Base-by-base conservation (phyloP, 2,888 invertebrate species). In the Eurytoma californica region DNA sequence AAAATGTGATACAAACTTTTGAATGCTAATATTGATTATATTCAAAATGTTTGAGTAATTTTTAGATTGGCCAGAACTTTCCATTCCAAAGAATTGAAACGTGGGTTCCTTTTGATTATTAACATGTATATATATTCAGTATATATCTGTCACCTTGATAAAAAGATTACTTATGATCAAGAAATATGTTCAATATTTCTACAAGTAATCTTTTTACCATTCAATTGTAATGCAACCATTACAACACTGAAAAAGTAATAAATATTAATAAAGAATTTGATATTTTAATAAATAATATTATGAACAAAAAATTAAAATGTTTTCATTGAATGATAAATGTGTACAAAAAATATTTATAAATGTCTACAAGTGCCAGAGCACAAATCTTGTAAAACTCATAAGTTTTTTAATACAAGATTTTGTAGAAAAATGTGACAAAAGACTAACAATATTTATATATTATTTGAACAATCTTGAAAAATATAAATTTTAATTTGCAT, bases 41-140 rank as follows among this genome's bases (percentile, higher is more conserved):
- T 67, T 24, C 20, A 14, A 57, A 55, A 47, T 39, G 14, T 65
- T 55, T 70, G 13, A 66, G 30, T 58, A 12, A 61, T 53, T 57
- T 55, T 53, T 66, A 12, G 16, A 70, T 77, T 72, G 51, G 65
- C 39, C 16, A 57, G 61, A 51, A 58, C 51, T 69, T 66, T 39
- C 66, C 39, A 67, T 77, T 77, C 65, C 72, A 77, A 75, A 58
- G 20, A 66, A 67, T 72, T 51, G 60, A 51, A 60, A 39, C 16
- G 16, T n/a, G 51, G 72, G 18, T 65, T 70, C 63, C 61, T 77
- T 75, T 65, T 18, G 28, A 70, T 70, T 70, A 20, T 57, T 69
- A 53, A 14, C 3, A 53, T 60, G 63, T 39, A 53, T 60, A 72
- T 39, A 55, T 53, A 63, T 39, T 39, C 13, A 53, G 30, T 61